phyloP scores from a whole-genome alignment of 2,797 vertebrate genomes.

The Vespertilio murinus region DNA sequence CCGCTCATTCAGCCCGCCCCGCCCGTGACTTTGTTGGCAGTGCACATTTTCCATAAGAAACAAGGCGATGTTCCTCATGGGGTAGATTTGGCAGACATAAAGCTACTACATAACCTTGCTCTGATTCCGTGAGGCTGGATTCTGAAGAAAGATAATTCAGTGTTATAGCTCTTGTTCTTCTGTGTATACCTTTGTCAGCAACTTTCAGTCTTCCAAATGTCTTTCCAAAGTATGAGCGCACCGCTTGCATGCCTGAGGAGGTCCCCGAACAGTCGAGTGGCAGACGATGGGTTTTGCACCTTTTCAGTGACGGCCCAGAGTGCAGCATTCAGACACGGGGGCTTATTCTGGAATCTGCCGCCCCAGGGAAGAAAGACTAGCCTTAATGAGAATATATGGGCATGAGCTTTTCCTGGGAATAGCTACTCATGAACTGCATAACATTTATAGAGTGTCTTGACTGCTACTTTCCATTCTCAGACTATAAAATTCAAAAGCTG shows the following conservation, averaged over 20 bases:
- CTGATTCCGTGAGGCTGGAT: constrained; percentile 69
- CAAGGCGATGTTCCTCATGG: constrained; percentile 59
- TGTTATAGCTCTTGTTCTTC: constrained; percentile 64
- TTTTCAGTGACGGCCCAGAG: constrained; percentile 48
- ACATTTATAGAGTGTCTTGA: not conserved
- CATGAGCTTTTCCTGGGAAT: not conserved
- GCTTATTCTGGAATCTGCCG: not conserved
- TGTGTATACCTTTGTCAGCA: constrained; percentile 72
- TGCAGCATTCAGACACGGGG: constrained; percentile 6
- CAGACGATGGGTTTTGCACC: constrained; percentile 48
- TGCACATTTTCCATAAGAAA: constrained; percentile 72
- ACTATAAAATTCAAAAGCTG: constrained; percentile 14
- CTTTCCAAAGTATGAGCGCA: constrained; percentile 55
- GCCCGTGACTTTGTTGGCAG: constrained; percentile 60
- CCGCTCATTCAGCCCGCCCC: constrained; percentile 46
- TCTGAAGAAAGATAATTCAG: constrained; percentile 73
- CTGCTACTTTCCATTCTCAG: not conserved
- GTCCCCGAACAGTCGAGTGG: constrained; percentile 49
- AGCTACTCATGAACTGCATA: not conserved
- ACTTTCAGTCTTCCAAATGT: constrained; percentile 63
- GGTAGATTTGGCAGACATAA: constrained; percentile 65
- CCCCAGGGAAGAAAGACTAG: not conserved
- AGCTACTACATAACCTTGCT: constrained; percentile 66
- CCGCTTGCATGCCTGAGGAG: constrained; percentile 52
- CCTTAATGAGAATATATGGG: not conserved